Evolutionary conservation across 2,888 invertebrate genomes (phyloP).

Genomic region (Callyntrura guangdongensis): DNA sequence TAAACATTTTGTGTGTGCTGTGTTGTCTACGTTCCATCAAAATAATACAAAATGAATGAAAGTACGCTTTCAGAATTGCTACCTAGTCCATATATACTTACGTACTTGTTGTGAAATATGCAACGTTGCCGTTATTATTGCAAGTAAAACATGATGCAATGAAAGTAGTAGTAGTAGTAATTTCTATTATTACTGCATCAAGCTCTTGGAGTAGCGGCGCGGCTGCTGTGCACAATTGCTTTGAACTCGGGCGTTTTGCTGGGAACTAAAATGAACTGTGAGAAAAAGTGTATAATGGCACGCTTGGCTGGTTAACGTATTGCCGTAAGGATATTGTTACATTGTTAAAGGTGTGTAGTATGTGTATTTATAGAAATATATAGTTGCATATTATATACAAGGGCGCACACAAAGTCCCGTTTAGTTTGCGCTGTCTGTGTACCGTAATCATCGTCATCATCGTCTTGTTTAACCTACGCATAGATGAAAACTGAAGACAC

Average conservation of each 20-base stretch:
- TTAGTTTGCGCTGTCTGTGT: conserved; percentile 15
- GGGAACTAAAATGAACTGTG: neutral
- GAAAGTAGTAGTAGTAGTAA: conserved; percentile 25
- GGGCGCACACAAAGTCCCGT: neutral
- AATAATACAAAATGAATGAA: conserved; percentile 46
- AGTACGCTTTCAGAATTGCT: conserved; percentile 18
- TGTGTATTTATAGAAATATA: neutral
- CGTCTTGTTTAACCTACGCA: neutral
- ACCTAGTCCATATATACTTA: neutral
- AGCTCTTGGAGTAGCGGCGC: neutral
- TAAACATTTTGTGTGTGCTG: conserved; percentile 36
- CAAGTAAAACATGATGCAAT: neutral
- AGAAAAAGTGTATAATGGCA: neutral
- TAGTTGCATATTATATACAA: neutral
- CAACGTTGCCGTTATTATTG: conserved; percentile 22
- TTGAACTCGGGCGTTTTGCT: neutral
- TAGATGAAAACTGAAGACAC: conserved; percentile 7
- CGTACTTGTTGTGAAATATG: neutral
- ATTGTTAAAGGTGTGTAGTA: conserved; percentile 3
- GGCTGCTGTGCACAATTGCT: neutral
- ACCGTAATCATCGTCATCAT: neutral
- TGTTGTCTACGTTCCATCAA: conserved; percentile 15
- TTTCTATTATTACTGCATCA: conserved; percentile 8
- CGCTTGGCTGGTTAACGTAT: conserved; percentile 23
- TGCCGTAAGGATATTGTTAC: conserved; percentile 42